phyloP scores from a whole-genome alignment of 2,888 invertebrate genomes.

The Dicyrtomina minuta region DNA sequence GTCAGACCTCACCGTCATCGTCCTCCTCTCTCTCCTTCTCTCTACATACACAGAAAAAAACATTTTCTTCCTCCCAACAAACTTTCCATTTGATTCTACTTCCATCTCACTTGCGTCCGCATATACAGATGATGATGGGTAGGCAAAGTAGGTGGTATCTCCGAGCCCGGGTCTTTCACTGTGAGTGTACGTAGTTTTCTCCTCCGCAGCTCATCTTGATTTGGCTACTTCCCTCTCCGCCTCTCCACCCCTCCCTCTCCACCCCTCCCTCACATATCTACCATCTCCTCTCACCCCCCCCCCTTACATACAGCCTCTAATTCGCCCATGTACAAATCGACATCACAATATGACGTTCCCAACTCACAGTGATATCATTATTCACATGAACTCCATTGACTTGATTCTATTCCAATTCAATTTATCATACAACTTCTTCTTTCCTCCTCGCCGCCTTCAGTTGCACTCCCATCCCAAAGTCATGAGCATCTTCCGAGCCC shows the following conservation, averaged over 20 bases:
- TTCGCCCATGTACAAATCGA: slow-evolving; percentile 42
- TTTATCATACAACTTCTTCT: slow-evolving; percentile 46
- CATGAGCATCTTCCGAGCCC: no score
- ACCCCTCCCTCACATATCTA: background rate
- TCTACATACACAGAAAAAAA: slow-evolving; percentile 5
- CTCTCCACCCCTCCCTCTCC: slow-evolving; percentile 22
- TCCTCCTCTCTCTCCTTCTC: background rate
- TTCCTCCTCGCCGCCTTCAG: slow-evolving; percentile 15
- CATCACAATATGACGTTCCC: slow-evolving; percentile 41
- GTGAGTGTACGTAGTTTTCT: no score
- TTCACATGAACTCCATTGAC: slow-evolving; percentile 45
- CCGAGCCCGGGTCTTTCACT: no score
- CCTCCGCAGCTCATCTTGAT: slow-evolving; percentile 32
- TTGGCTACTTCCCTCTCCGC: slow-evolving; percentile 39
- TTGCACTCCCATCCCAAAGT: slow-evolving; percentile 3
- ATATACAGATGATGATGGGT: background rate
- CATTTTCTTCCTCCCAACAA: background rate
- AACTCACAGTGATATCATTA: slow-evolving; percentile 43
- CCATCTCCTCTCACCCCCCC: background rate
- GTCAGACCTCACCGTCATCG: background rate
- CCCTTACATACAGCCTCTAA: slow-evolving; percentile 7
- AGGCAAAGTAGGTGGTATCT: background rate
- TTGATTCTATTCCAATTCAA: slow-evolving; percentile 49
- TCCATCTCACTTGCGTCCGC: background rate
- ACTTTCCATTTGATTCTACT: slow-evolving; percentile 17